Base-by-base conservation (phyloP, 2,888 invertebrate species). In the Drosophila acutilabella region DNA sequence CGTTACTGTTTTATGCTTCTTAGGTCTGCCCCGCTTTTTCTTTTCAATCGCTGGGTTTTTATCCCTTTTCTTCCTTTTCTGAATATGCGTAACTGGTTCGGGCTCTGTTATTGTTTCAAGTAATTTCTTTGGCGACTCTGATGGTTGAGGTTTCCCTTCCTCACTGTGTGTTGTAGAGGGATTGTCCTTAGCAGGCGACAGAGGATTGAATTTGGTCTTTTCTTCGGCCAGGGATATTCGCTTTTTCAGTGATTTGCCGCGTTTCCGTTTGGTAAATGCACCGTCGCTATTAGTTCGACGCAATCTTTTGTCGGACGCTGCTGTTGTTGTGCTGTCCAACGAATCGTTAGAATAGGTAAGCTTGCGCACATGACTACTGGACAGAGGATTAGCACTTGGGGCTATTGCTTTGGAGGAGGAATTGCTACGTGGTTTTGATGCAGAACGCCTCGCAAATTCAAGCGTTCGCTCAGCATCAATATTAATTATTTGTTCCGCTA, bases 391-490 rank as follows among this genome's bases (percentile, higher is more conserved):
- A 33, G 26, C 16, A 30, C 18, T 38, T 18, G 57, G 7, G 11
- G 6, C 20, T 4, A 13, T 23, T n/a, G 52, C 8, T 26, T 75
- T 78, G 1, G 78, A 65, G 5, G 50, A 30, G 0, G 88, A 74
- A 36, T n/a, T 40, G 26, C 74, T 85, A 20, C 66, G 72, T 4
- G 65, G 30, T 23, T 82, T 84, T 0, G 88, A 85, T 1, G 50
- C 68, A 3, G 86, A 84, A 26, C 71, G 82, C 20, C 53, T 79
- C n/a, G 74, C 58, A n/a, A 71, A 85, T 13, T 84, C 88, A 2
- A 67, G 41, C 6, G 88, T 71, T 2, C 88, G 88, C 48, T 81
- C 82, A 6, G 54, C 59, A 52, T 85, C 88, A 56, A 85, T 84
- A 40, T 65, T 73, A 41, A 51, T 53, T 7, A 84, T 84, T 59